phyloP scores from a whole-genome alignment of 1,140 invertebrate species.

The Platorchestia sp. region DNA sequence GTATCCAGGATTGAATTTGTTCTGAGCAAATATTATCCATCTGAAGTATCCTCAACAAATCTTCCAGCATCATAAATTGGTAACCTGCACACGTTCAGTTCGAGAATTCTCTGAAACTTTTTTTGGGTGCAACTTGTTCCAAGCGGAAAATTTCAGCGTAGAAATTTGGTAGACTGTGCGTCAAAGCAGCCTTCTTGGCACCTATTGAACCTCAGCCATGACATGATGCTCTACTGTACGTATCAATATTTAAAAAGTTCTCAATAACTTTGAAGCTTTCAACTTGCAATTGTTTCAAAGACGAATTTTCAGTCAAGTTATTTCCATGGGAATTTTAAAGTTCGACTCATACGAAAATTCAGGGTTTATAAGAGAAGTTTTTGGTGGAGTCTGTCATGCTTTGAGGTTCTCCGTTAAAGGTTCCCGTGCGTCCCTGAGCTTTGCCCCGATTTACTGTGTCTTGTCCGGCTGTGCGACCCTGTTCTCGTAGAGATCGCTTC shows the following conservation, averaged over 20 bases:
- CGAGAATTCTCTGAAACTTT: neutral
- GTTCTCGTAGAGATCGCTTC: neutral
- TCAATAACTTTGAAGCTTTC: neutral
- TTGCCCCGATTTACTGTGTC: neutral
- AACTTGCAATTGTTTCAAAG: neutral
- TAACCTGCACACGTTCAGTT: neutral
- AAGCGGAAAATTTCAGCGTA: neutral
- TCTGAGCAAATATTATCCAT: neutral
- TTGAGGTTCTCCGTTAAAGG: neutral
- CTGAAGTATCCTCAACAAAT: neutral
- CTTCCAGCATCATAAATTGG: neutral
- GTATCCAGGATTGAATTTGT: neutral
- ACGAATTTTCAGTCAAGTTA: neutral
- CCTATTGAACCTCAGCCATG: neutral
- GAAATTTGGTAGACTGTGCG: neutral
- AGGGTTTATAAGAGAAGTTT: neutral
- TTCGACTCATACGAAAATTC: neutral
- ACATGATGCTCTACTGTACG: neutral
- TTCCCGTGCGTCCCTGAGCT: neutral
- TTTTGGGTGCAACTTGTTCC: neutral
- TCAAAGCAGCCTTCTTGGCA: neutral
- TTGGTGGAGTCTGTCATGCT: slow-evolving; percentile 6
- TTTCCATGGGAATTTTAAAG: neutral
- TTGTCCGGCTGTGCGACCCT: neutral
- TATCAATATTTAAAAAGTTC: neutral